Base-by-base conservation (phyloP, 2,113 vertebrate genomes). In the Aptenodytes patagonicus region DNA sequence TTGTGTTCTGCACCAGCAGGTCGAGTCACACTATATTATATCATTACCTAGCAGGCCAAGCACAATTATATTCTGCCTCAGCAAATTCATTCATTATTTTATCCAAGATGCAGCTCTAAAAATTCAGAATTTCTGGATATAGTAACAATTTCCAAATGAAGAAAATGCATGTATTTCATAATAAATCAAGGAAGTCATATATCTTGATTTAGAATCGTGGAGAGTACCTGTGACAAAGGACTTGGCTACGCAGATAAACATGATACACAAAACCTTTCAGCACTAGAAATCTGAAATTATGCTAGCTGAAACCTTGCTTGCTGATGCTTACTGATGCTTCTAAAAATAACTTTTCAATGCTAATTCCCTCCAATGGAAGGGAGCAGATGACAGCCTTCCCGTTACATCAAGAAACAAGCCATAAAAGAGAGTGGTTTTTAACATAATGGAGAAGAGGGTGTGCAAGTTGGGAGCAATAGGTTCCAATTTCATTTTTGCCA, bases 21-120 rank as follows among this genome's bases (percentile, higher is more conserved):
- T 73, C 15, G 3, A 57, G 71, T 92, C 87, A 89, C 62, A 26
- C 51, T 72, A 1, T 51, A 64, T 88, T 86, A 57, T 66, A 89
- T 62, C 77, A 76, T 88, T 91, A 96, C 71, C 84, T 61, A 93
- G 64, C 66, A 89, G 85, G 44, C 73, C 89, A 95, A 90, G 32
- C 75, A 62, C 91, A 77, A 89, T 94, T 95, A 65, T 40, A 88
- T 79, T 93, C 57, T 90, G 34, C 20, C 9, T 44, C 77, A 58
- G 79, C 71, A 92, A 88, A 47, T 76, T 83, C 69, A 49, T 86
- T 97, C 65, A 60, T 93, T 57, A 68, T 95, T 97, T 91, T 89
- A 69, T 92, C 75, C 82, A 80, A 79, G 68, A 89, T 80, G 57
- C 69, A 93, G 57, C 76, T 91, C 55, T 73, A 61, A 93, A 94